Base-by-base conservation (phyloP, 2,888 invertebrate genomes). In the Andrena chrysosceles region DNA sequence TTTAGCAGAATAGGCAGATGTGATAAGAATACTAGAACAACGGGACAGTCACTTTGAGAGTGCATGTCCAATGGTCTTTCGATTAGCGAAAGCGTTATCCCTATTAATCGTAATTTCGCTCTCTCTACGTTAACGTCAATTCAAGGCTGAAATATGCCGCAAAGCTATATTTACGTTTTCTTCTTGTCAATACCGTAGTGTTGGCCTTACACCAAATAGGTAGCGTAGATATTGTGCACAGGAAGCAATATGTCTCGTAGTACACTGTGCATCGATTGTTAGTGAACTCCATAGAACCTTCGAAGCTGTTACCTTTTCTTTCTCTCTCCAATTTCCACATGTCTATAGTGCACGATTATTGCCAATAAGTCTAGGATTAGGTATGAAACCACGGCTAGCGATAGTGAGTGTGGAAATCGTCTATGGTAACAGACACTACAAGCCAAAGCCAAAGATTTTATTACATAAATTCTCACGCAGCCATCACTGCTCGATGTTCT, bases 181-280 rank as follows among this genome's bases (percentile, higher is more conserved):
- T 76, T 73, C 69, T 86, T 81, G 76, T 78, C 31, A 35, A 68
- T 54, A 74, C 54, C n/a, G 64, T 77, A 83, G 77, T 52, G 66
- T 67, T 73, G 52, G 68, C 79, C 56, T 60, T 66, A 2, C 52
- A 78, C 60, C 56, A 26, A 59, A 69, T 26, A 71, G 31, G n/a
- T 83, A 85, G 80, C 52, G 68, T 86, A 84, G 86, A 76, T 49
- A 20, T 56, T 76, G 23, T 70, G 86, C 73, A 81, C 75, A 77
- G 66, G 63, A 83, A 64, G 6, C 49, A 66, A 64, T 48, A 76
- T 66, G 49, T 75, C 52, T 64, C 26, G 35, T 80, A 85, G 76
- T 56, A 73, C 52, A 59, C 59, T 66, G 31, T 69, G 26, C 52
- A 60, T 70, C 64, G 56, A 74, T 68, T 71, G 71, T 2, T 16